Percentiles rank a stretch among this genome's conserved stretches.
phyloP scores from a whole-genome alignment of 2,113 vertebrate species.

The Pipa parva region DNA sequence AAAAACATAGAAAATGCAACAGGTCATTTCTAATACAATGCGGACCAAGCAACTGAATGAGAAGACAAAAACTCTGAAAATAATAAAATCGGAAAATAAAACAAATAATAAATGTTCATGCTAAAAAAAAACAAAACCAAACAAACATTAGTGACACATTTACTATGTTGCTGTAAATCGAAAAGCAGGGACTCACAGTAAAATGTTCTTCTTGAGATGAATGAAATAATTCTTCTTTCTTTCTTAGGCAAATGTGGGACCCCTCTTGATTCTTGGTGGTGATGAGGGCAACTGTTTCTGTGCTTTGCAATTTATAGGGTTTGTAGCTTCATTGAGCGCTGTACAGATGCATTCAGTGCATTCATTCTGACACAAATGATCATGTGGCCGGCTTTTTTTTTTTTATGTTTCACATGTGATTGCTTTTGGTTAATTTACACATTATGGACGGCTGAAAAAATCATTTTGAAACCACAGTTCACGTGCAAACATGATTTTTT shows the following conservation, averaged over 20 bases:
- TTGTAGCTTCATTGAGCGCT: slow-evolving; percentile 64
- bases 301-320: slow-evolving; percentile 59
- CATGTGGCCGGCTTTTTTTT: slow-evolving; percentile 28
- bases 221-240: slow-evolving; percentile 33
- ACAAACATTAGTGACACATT: no score
- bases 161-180: no score
- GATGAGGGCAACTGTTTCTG: slow-evolving; percentile 54
- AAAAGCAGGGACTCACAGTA: slow-evolving; percentile 4
- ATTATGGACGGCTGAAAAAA: slow-evolving; percentile 33
- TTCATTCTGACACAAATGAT: slow-evolving; percentile 37
- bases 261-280: slow-evolving; percentile 50
- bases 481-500: slow-evolving; percentile 56
- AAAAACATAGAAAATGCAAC: no score
- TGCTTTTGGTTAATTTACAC: slow-evolving; percentile 39
- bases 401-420: slow-evolving; percentile 28
- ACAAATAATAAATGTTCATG: no score
- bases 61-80: no score
- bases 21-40: no score
- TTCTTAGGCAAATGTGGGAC: slow-evolving; percentile 47
- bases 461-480: slow-evolving; percentile 60
- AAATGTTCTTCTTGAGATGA: slow-evolving; percentile 39
- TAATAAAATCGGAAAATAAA: no score
- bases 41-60: no score
- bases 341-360: slow-evolving; percentile 33
- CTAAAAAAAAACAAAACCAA: no score